Percentiles rank a stretch among this genome's conserved stretches.
Evolutionary conservation across 2,797 vertebrate species (phyloP).

Genomic region (Clarias fuscus): DNA sequence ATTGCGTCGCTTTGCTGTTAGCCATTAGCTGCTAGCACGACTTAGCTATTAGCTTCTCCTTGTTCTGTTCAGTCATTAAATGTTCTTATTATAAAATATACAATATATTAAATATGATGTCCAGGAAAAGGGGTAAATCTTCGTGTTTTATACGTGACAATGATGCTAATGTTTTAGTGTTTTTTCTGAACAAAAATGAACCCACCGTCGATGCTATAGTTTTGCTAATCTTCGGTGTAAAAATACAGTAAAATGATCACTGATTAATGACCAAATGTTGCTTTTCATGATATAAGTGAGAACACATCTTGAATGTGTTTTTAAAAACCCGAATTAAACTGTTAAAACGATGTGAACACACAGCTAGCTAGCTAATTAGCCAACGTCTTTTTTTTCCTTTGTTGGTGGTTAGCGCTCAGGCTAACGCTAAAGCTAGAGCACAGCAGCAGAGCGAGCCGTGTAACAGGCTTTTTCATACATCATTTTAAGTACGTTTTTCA

Average conservation of each 20-base stretch:
- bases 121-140: too few relatives aligned
- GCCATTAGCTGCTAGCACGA: slow-evolving; percentile 3
- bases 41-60: background rate
- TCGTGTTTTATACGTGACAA: too few relatives aligned
- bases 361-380: background rate
- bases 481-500: background rate
- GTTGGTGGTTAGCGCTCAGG: slow-evolving; percentile 11
- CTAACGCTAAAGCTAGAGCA: slow-evolving; percentile 5
- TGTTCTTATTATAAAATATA: too few relatives aligned
- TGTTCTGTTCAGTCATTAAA: too few relatives aligned
- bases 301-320: background rate
- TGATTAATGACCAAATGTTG: too few relatives aligned
- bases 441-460: background rate
- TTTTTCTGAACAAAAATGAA: too few relatives aligned
- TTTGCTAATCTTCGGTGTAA: background rate
- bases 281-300: too few relatives aligned
- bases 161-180: too few relatives aligned
- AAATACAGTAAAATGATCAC: background rate
- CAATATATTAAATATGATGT: too few relatives aligned
- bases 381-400: slow-evolving; percentile 1
- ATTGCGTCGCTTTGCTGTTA: background rate
- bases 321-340: background rate
- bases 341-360: background rate
- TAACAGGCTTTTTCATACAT: background rate
- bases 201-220: too few relatives aligned